Evolutionary conservation across 2,888 invertebrate species (phyloP), one percentile per base, ranked within the genome.

Genomic region (Coecobrya sp.): DNA sequence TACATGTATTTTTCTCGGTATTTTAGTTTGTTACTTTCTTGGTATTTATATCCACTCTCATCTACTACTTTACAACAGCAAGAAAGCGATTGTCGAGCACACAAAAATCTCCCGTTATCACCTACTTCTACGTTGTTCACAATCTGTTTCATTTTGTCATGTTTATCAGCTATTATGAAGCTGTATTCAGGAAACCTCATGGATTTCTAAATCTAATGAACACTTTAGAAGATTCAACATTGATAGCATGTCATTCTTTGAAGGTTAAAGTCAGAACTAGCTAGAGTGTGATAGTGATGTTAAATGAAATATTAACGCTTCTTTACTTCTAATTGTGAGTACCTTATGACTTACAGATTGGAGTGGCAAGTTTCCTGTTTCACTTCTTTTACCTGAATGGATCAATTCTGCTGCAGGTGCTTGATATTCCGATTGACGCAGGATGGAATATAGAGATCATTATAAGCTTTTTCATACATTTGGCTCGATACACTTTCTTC

Each of bases 71-170:
- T 22, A 91, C 86, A 13, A 30, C 68, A 16, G 65, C 86, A 7
- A 45, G 85, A 27, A 90, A 62, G 0, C 62, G 86, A 30, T 10
- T 86, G 4, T 19, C 86, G 7, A 10, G 25, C 5, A 52, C 42
- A 22, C 30, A 65, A 13, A 49, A 79, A 55, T 30, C 68, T 2
- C n/a, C 79, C 0, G 86, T 86, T 16, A 79, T 86, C 25, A 55
- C 65, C n/a, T 91, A 91, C 22, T 91, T 91, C 22, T 91, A 91
- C 42, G 81, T 86, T 68, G 82, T 19, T 22, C 91, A 91, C 27
- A 91, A 86, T 68, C 13, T 82, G 0, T 68, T 86, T 59, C 91
- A 91, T 27, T 70, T 62, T 68, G n/a, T 36, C 0, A 91, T 91
- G 91, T 5, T 86, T 13, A 16, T 30, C 7, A 70, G 30, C 45